Percentiles rank a stretch among this genome's conserved stretches.
Conservation (phyloP, 2,797 vertebrate species). For the Danio albolineatus region DNA sequence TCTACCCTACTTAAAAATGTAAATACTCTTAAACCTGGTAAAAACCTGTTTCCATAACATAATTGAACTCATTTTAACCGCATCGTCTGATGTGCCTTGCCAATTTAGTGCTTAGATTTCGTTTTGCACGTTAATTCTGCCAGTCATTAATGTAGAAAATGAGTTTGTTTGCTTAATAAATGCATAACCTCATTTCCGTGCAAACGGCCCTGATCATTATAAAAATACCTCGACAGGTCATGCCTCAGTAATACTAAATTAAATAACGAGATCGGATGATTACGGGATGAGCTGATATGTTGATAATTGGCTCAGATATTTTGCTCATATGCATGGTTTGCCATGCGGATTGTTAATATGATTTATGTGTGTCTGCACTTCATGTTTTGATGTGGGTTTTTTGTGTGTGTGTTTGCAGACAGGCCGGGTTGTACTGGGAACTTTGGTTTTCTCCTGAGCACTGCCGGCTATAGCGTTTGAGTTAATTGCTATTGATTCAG, state of each 20-base stretch:
- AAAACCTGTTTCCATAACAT: conserved; percentile 24
- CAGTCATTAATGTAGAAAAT: conserved; percentile 45
- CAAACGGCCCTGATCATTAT: conserved; percentile 32
- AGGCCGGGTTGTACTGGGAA: conserved; percentile 19
- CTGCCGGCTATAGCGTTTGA: conserved; percentile 46
- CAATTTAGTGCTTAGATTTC: conserved; percentile 39
- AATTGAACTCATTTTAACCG: conserved; percentile 30
- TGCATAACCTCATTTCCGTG: conserved; percentile 37
- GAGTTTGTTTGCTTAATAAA: conserved; percentile 38
- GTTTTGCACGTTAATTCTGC: conserved; percentile 23
- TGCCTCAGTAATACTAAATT: conserved; percentile 42
- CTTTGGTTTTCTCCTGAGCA: conserved; percentile 35
- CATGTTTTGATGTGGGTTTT: conserved; percentile 11
- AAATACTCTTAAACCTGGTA: neutral
- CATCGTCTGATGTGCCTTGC: conserved; percentile 36
- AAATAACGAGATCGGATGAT: conserved; percentile 37
- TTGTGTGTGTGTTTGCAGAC: conserved; percentile 9
- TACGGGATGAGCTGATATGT: conserved; percentile 32
- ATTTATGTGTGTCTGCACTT: conserved; percentile 6
- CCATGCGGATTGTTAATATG: neutral
- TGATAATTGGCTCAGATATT: conserved; percentile 48
- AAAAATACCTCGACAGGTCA: conserved; percentile 38
- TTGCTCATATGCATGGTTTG: conserved; percentile 33
- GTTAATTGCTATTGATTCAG: conserved; percentile 72
- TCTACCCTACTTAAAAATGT: neutral